These are phyloP conservation scores for Seira sanloemensis DNA, from an alignment of 2,888 invertebrate genomes.

Conservation along the genomic window DNA sequence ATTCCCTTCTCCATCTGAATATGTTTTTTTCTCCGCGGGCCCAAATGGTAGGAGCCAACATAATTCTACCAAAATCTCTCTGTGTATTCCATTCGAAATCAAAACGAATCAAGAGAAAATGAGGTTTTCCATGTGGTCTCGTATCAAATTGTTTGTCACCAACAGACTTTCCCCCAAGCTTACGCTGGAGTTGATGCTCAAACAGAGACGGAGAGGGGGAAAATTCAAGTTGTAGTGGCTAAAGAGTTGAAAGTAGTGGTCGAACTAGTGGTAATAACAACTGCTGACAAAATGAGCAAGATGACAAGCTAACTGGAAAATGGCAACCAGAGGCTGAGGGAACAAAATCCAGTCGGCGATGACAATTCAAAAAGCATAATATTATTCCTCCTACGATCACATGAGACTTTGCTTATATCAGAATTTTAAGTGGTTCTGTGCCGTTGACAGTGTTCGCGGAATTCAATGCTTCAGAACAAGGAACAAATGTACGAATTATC, in stretches of 20 bases:
- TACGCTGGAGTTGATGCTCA: background rate
- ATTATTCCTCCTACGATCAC: background rate
- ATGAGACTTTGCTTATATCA: background rate
- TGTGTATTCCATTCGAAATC: constrained; percentile 35
- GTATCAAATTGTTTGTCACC: constrained; percentile 61
- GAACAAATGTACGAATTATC: background rate
- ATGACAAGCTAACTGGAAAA: constrained; percentile 50
- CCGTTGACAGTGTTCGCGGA: background rate
- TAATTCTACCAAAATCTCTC: constrained; percentile 44
- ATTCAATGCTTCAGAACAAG: background rate
- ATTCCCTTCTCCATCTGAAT: background rate
- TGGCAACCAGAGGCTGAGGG: constrained; percentile 9
- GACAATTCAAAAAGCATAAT: background rate
- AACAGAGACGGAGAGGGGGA: background rate
- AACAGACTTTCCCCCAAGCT: constrained; percentile 56
- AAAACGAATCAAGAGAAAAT: constrained; percentile 52
- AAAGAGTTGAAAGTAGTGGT: constrained; percentile 4
- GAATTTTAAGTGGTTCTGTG: background rate
- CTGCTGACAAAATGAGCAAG: constrained; percentile 40
- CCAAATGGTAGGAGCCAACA: background rate
- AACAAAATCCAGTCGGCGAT: background rate
- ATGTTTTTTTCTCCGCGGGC: background rate
- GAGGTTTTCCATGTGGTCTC: constrained; percentile 58
- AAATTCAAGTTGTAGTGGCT: background rate
- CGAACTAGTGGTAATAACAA: constrained; percentile 28